Conservation (phyloP, 1,140 invertebrate species). For the Drosophila sproati region DNA sequence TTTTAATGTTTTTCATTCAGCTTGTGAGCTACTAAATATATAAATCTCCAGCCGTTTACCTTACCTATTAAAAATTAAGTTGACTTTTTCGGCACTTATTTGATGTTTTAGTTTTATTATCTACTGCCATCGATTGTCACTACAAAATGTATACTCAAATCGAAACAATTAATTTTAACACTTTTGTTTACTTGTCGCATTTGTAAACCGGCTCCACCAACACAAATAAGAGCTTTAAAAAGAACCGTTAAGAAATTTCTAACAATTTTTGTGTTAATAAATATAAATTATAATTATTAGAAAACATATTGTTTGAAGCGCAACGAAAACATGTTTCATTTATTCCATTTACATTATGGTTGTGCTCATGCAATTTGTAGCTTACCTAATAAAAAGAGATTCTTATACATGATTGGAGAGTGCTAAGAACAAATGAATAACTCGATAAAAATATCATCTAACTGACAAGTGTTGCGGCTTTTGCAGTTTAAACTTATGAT, state of each 20-base stretch:
- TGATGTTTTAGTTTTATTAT: constrained; percentile 47
- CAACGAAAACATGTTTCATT: not conserved
- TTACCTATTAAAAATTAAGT: constrained; percentile 9
- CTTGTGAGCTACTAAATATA: constrained; percentile 68
- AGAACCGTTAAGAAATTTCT: too few relatives aligned
- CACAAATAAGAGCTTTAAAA: constrained; percentile 61
- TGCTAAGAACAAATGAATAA: constrained; percentile 40
- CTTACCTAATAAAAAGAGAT: constrained; percentile 2
- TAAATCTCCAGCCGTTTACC: constrained; percentile 19
- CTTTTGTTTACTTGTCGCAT: constrained; percentile 45
- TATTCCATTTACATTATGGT: constrained; percentile 12
- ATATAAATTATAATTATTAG: constrained; percentile 9
- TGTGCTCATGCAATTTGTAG: constrained; percentile 6
- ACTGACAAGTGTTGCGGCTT: constrained; percentile 8
- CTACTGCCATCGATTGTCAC: constrained; percentile 49
- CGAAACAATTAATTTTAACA: constrained; percentile 19
- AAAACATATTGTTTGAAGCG: constrained; percentile 16
- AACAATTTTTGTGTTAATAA: not conserved
- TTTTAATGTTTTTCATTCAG: constrained; percentile 15
- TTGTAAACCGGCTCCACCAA: constrained; percentile 57
- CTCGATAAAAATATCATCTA: constrained; percentile 39
- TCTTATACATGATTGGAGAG: constrained; percentile 25
- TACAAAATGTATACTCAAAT: constrained; percentile 12
- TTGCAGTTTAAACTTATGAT: constrained; percentile 36
- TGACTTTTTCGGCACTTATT: constrained; percentile 42